These are phyloP conservation scores for Bubo blakistoni DNA, from an alignment of 2,113 vertebrate species.

Conservation along the genomic window DNA sequence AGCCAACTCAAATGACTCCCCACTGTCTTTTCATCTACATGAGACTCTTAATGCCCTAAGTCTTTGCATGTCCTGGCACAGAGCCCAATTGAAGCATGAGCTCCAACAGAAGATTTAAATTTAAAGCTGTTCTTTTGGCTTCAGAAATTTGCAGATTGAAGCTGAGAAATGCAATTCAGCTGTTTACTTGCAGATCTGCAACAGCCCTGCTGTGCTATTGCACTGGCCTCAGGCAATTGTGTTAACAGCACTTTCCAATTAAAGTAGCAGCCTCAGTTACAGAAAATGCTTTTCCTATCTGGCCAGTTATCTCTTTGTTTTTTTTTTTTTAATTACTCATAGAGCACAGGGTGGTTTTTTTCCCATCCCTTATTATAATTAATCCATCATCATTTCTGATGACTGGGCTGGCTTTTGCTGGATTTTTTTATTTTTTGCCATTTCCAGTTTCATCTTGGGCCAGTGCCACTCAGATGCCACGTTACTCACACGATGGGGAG, in stretches of 20 bases:
- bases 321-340: neutral
- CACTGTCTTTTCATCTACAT: constrained; percentile 29
- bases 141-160: constrained; percentile 4
- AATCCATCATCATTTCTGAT: neutral
- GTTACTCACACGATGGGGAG: neutral
- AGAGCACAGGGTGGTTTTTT: neutral
- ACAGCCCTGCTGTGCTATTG: constrained; percentile 18
- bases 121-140: constrained; percentile 54
- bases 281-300: constrained; percentile 25
- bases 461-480: neutral
- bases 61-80: constrained; percentile 20
- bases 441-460: neutral
- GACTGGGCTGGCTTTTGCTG: neutral
- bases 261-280: constrained; percentile 4
- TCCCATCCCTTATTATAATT: neutral
- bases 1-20: constrained; percentile 30
- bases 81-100: constrained; percentile 33
- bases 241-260: constrained; percentile 33
- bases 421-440: neutral
- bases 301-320: neutral
- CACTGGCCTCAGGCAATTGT: neutral
- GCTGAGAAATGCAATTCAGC: constrained; percentile 19
- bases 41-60: constrained; percentile 18
- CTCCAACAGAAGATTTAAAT: constrained; percentile 50
- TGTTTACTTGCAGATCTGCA: constrained; percentile 35